Percentiles rank a stretch among this genome's conserved stretches.
phyloP scores from a whole-genome alignment of 2,113 vertebrate genomes.

The Atrichornis clamosus region DNA sequence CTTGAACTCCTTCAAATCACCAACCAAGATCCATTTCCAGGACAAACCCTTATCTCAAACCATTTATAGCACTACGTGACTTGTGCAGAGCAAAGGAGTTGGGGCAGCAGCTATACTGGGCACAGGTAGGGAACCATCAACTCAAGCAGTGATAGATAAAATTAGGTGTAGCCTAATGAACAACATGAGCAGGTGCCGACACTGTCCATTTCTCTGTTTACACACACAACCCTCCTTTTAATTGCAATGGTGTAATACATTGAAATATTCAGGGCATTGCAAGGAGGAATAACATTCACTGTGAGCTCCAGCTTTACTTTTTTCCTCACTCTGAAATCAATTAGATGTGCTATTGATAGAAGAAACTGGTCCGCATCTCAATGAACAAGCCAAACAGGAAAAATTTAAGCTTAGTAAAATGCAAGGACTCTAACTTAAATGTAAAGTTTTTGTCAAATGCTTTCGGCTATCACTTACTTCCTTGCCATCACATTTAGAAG shows the following conservation, averaged over 20 bases:
- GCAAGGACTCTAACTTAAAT: background rate
- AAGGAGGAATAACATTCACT: conserved; percentile 13
- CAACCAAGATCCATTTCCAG: background rate
- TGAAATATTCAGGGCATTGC: conserved; percentile 28
- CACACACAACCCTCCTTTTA: background rate
- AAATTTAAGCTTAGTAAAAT: conserved; percentile 20
- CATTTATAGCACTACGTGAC: background rate
- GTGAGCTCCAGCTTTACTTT: conserved; percentile 14
- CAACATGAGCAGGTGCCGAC: conserved; percentile 32
- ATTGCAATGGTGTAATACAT: conserved; percentile 9
- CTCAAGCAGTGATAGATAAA: conserved; percentile 29
- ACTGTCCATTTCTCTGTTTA: background rate
- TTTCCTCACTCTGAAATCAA: conserved; percentile 47
- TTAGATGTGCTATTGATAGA: conserved; percentile 35
- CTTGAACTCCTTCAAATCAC: background rate
- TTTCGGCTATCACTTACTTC: background rate
- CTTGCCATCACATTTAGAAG: background rate
- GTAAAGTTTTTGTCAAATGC: background rate
- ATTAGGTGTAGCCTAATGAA: conserved; percentile 41
- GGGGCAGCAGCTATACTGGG: background rate
- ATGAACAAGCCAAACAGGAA: background rate
- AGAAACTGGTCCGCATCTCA: background rate
- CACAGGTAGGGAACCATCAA: conserved; percentile 2
- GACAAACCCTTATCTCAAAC: background rate
- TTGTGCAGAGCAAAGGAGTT: background rate